phyloP scores from a whole-genome alignment of 2,113 vertebrate species.

The Sander vitreus region DNA sequence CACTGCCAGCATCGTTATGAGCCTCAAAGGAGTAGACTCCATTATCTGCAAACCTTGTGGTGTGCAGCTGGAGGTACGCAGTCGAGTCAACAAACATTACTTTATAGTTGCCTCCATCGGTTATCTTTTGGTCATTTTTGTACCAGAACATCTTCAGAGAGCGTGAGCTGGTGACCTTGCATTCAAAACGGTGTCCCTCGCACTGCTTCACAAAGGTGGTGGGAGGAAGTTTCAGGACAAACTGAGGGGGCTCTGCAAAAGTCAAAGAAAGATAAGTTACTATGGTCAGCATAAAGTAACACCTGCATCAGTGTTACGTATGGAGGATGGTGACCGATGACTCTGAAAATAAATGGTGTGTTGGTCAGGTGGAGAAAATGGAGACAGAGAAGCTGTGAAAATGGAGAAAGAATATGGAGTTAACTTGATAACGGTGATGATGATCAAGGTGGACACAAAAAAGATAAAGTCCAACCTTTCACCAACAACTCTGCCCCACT shows the following conservation, averaged over 20 bases:
- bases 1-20: conserved; percentile 93
- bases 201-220: conserved; percentile 89
- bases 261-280: conserved; percentile 72
- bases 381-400: conserved; percentile 43
- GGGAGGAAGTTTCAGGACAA: conserved; percentile 91
- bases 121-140: conserved; percentile 91
- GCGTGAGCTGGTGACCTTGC: conserved; percentile 88
- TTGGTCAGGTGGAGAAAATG: neutral
- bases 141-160: conserved; percentile 92
- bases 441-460: conserved; percentile 45
- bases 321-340: conserved; percentile 36
- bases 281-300: neutral
- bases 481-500: conserved; percentile 89
- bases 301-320: conserved; percentile 42
- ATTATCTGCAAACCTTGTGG: conserved; percentile 85
- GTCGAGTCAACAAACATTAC: conserved; percentile 88
- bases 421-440: neutral
- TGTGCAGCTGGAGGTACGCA: conserved; percentile 89
- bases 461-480: conserved; percentile 82
- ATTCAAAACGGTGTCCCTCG: conserved; percentile 89
- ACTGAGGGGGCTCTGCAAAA: conserved; percentile 93
- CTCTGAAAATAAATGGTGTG: conserved; percentile 19
- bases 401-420: conserved; percentile 49
- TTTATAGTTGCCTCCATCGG: conserved; percentile 87
- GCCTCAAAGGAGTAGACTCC: conserved; percentile 96